phyloP scores from a whole-genome alignment of 2,888 invertebrate species.

The Lepidochrysops patricia region DNA sequence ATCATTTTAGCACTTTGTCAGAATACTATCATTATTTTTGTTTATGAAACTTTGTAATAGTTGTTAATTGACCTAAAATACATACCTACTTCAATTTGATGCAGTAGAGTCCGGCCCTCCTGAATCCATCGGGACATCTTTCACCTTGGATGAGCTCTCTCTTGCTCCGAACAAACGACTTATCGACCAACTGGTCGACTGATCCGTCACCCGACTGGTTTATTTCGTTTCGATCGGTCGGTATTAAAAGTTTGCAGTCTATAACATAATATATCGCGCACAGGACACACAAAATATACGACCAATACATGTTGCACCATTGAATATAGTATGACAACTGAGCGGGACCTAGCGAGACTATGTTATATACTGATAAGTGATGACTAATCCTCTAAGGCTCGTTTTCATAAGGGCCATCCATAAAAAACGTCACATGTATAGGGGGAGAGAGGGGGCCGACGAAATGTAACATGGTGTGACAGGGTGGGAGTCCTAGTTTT shows the following conservation, averaged over 20 bases:
- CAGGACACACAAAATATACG: background rate
- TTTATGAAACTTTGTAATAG: background rate
- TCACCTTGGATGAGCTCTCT: background rate
- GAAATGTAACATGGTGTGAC: no score
- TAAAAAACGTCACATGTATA: no score
- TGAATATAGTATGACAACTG: background rate
- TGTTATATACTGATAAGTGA: background rate
- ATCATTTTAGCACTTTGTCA: background rate
- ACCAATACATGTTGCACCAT: background rate
- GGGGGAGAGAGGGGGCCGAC: no score
- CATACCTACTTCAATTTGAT: background rate
- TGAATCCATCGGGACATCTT: background rate
- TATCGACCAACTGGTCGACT: background rate
- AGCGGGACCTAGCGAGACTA: background rate
- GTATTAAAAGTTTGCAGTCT: background rate
- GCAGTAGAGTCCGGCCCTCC: background rate
- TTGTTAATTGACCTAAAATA: background rate
- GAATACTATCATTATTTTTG: background rate
- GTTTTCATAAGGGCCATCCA: no score
- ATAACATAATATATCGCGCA: background rate
- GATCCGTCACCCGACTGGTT: background rate
- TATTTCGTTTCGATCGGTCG: background rate
- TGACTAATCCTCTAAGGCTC: background rate
- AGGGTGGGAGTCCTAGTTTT: no score
- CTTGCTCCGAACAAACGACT: background rate